Conservation (phyloP, 2,113 vertebrate genomes). For the Triplophysa siluroides region DNA sequence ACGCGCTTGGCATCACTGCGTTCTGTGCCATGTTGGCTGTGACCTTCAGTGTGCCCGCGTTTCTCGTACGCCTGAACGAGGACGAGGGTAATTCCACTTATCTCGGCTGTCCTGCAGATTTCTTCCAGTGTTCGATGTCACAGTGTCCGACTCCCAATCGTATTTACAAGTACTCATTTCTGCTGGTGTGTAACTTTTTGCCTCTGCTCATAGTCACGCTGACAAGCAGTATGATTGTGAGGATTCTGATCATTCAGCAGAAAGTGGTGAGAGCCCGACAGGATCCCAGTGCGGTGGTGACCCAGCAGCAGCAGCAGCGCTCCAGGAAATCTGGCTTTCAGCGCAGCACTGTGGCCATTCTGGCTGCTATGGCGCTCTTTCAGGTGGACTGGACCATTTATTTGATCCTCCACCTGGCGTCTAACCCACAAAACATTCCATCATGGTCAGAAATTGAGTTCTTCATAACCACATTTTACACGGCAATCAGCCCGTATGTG, state of each 20-base stretch:
- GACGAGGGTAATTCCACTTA: conserved; percentile 43
- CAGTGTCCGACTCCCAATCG: conserved; percentile 57
- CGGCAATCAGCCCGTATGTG: conserved; percentile 71
- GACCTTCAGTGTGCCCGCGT: conserved; percentile 57
- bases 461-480: conserved; percentile 67
- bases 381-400: conserved; percentile 72
- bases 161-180: conserved; percentile 66
- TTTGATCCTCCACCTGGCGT: conserved; percentile 64
- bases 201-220: conserved; percentile 69
- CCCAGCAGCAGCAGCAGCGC: conserved; percentile 37
- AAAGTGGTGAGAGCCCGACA: conserved; percentile 43
- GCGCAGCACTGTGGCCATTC: conserved; percentile 61
- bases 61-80: conserved; percentile 38
- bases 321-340: conserved; percentile 34
- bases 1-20: conserved; percentile 54
- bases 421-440: conserved; percentile 20
- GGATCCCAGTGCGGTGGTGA: not conserved
- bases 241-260: conserved; percentile 60
- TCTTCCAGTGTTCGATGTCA: conserved; percentile 64
- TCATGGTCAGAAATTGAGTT: conserved; percentile 69
- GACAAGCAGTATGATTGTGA: conserved; percentile 65
- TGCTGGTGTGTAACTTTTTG: conserved; percentile 62
- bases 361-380: conserved; percentile 72
- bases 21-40: conserved; percentile 52
- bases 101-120: conserved; percentile 59